Base-by-base conservation (phyloP, 2,888 invertebrate species). In the Ichneumon xanthorius region DNA sequence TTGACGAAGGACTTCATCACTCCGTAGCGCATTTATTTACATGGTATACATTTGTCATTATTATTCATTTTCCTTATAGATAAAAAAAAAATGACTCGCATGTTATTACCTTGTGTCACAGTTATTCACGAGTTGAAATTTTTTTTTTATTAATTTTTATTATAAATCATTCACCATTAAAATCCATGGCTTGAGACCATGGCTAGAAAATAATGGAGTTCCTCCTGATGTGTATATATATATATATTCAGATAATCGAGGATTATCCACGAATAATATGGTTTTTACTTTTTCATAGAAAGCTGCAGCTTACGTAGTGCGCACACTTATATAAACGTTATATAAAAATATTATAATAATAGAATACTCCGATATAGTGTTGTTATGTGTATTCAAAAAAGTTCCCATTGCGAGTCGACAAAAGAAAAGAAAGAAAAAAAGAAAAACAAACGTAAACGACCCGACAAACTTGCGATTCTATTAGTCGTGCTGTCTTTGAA, bases 111-210 rank as follows among this genome's bases (percentile, higher is more conserved):
- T 79, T 50, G 53, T 81, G 7, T 40, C 82, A 73, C 75, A 80
- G 61, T 79, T 81, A 7, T 75, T 86, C 71, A 80, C 50, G 53
- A 80, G 40, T 40, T 40, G 9, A 0, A 11, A 11, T 40, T 11
- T 40, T 48, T 48, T 48, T 48, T 48, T 16, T 16, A 85, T 76
- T 76, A 65, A 80, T 84, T 82, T 79, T 72, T 70, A 77, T 84
- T 82, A 80, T 79, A 45, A 81, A 82, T 75, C 33, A 90, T 92
- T 58, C 92, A 92, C 92, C 88, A 91, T 92, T 92, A 92, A 93
- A 93, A 93, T 93, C 93, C 93, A 93, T 93, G 93, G 93, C 93
- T 92, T 93, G 93, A 89, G 93, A 90, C 93, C 93, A 93, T 93
- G 93, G 93, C 92, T 92, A 91, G 90, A 89, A 88, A 89, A 88